Percentiles rank a stretch among this genome's conserved stretches.
These are phyloP conservation scores for Ranitomeya imitator DNA, from an alignment of 2,113 vertebrate genomes.

Conservation along the genomic window DNA sequence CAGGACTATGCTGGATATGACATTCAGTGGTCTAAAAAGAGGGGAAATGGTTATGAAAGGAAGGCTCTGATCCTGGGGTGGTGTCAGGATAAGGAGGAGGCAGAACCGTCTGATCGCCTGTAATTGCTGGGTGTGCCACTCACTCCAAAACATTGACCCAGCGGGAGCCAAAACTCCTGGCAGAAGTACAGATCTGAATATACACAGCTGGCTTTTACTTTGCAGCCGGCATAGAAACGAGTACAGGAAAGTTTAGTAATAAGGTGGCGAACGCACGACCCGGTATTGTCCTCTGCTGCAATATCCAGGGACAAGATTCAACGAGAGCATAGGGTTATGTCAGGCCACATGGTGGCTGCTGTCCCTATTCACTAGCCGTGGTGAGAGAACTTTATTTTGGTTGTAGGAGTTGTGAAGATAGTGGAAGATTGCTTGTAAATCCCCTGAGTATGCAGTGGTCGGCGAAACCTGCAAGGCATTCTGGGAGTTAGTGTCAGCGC, in stretches of 20 bases:
- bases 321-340: background rate
- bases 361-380: background rate
- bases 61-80: background rate
- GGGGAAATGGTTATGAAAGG: background rate
- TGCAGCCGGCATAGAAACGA: background rate
- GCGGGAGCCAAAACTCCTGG: conserved; percentile 15
- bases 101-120: conserved; percentile 68
- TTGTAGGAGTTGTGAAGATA: background rate
- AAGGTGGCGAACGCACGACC: background rate
- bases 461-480: too few species aligned
- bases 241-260: background rate
- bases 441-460: too few species aligned
- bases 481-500: too few species aligned
- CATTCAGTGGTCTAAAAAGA: too few species aligned
- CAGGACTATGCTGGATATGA: too few species aligned
- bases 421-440: background rate
- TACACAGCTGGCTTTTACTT: background rate
- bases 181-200: background rate
- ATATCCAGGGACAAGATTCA: too few species aligned
- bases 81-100: conserved; percentile 60
- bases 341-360: background rate
- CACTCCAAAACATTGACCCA: conserved; percentile 61
- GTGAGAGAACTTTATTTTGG: background rate
- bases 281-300: background rate
- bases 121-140: conserved; percentile 69